Percentiles rank a stretch among this genome's conserved stretches.
These are phyloP conservation scores for Parnassius glacialis DNA, from an alignment of 2,888 invertebrate genomes.

Conservation along the genomic window DNA sequence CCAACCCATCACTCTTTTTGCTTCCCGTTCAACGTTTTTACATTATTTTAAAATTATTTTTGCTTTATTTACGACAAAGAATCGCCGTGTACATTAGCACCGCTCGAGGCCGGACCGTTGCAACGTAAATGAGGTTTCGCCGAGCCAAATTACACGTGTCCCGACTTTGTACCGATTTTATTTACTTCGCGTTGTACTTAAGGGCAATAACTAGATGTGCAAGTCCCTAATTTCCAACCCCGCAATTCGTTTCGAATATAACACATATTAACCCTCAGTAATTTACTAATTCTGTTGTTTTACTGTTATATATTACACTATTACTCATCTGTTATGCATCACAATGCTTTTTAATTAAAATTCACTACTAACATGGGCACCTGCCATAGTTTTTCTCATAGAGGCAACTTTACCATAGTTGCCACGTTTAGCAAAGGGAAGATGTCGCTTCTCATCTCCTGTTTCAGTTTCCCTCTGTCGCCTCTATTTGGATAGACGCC, in stretches of 20 bases:
- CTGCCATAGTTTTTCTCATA: no score
- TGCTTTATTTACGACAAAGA: constrained; percentile 65
- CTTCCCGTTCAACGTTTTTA: constrained; percentile 70
- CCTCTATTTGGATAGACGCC: no score
- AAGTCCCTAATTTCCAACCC: constrained; percentile 66
- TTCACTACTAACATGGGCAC: no score
- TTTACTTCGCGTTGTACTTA: constrained; percentile 79
- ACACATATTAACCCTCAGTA: constrained; percentile 53
- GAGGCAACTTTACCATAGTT: no score
- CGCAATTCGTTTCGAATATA: constrained; percentile 56
- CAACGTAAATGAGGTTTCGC: constrained; percentile 72
- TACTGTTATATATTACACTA: no score
- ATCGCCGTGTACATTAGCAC: constrained; percentile 64
- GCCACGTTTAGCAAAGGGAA: no score
- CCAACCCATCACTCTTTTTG: constrained; percentile 66
- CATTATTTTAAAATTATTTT: constrained; percentile 71
- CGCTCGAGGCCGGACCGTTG: constrained; percentile 59
- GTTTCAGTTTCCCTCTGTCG: no score
- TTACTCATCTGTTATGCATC: no score
- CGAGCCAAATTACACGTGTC: constrained; percentile 74
- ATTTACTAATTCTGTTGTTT: constrained; percentile 40
- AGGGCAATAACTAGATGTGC: constrained; percentile 72
- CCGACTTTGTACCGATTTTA: constrained; percentile 68
- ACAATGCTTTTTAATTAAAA: no score
- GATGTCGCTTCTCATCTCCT: no score